Conservation (phyloP, 2,888 invertebrate genomes). For the Drosophila quinaria region DNA sequence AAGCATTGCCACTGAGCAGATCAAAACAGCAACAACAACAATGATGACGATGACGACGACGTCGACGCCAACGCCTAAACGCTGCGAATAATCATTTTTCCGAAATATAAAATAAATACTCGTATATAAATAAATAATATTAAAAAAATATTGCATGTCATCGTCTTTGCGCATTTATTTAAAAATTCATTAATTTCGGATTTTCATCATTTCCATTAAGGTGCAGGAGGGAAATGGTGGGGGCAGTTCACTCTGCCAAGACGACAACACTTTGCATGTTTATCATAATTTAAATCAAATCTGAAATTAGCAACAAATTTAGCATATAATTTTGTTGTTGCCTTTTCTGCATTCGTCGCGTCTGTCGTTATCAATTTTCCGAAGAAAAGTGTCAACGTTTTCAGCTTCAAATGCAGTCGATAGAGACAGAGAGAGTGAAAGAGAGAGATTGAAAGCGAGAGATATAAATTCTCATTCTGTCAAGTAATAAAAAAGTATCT, state of each 20-base stretch:
- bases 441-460: conserved; percentile 2
- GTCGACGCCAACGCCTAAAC: conserved; percentile 38
- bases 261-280: conserved; percentile 65
- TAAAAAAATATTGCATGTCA: conserved; percentile 50
- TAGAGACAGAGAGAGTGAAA: conserved; percentile 8
- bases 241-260: conserved; percentile 5
- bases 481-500: conserved; percentile 23
- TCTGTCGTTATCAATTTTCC: conserved; percentile 62
- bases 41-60: conserved; percentile 14
- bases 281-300: conserved; percentile 71
- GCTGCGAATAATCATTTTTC: conserved; percentile 64
- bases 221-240: neutral
- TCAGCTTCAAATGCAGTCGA: conserved; percentile 13
- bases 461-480: conserved; percentile 8
- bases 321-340: conserved; percentile 13
- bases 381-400: conserved; percentile 50
- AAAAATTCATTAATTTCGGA: conserved; percentile 66
- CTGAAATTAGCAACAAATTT: conserved; percentile 66
- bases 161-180: conserved; percentile 54
- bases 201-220: conserved; percentile 11
- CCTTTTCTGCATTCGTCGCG: conserved; percentile 58
- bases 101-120: conserved; percentile 67
- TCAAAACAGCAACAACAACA: conserved; percentile 24
- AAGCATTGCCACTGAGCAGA: conserved; percentile 37
- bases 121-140: conserved; percentile 66